Evolutionary conservation across 2,797 vertebrate species (phyloP).

Genomic region (Alectoris magna): DNA sequence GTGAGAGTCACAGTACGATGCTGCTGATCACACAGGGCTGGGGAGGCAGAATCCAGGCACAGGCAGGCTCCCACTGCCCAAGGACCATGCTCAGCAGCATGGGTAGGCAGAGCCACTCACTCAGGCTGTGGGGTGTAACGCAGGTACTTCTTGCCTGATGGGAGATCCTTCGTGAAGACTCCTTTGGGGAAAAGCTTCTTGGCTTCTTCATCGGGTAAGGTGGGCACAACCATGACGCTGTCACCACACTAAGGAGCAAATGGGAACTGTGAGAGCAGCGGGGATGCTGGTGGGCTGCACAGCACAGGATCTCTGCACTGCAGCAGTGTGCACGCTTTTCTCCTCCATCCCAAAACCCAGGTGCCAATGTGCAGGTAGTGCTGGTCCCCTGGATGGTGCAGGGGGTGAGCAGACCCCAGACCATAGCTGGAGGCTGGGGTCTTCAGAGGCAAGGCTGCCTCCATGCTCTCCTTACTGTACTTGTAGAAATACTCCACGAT

Average conservation of each 20-base stretch:
- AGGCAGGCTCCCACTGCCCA: neutral
- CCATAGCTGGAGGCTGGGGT: neutral
- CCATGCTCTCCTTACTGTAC: neutral
- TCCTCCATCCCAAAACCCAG: neutral
- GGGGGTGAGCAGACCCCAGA: neutral
- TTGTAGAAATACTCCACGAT: neutral
- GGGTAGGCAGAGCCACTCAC: neutral
- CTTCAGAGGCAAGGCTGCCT: neutral
- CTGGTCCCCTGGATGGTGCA: neutral
- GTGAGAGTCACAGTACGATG: neutral
- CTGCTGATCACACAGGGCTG: fast-evolving
- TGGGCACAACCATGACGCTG: constrained; percentile 93
- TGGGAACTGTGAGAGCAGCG: neutral
- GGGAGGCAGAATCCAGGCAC: neutral
- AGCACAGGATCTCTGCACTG: fast-evolving
- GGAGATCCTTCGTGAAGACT: constrained; percentile 89
- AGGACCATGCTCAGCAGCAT: too few relatives aligned
- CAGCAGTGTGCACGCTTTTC: neutral
- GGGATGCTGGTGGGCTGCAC: neutral
- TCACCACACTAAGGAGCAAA: constrained; percentile 84
- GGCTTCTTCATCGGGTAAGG: constrained; percentile 89
- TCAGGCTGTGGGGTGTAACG: constrained; percentile 90
- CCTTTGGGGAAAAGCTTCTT: constrained; percentile 89
- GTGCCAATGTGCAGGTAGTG: neutral
- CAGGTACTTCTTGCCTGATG: constrained; percentile 94